Conservation (phyloP, 2,113 vertebrate species). For the Hirundichthys speculiger region DNA sequence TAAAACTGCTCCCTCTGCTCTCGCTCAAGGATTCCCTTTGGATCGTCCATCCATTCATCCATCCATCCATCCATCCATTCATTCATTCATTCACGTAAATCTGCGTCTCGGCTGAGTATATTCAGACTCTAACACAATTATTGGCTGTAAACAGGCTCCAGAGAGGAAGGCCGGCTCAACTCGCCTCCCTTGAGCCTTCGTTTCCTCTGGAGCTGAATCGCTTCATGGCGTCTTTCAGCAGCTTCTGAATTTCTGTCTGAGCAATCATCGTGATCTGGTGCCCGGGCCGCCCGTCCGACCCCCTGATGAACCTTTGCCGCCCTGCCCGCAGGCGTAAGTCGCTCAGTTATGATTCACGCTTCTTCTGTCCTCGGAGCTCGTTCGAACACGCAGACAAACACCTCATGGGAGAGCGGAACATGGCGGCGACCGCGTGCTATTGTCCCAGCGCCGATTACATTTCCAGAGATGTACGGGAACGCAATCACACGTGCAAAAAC, state of each 20-base stretch:
- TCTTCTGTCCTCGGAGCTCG: not conserved
- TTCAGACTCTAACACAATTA: conserved; percentile 11
- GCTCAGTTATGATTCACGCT: conserved; percentile 51
- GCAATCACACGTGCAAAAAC: not conserved
- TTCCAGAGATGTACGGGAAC: not conserved
- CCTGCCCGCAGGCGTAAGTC: conserved; percentile 42
- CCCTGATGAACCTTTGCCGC: conserved; percentile 47
- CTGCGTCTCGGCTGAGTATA: conserved; percentile 4
- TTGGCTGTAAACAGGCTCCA: conserved; percentile 34
- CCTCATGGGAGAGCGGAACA: not conserved
- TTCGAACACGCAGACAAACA: not conserved
- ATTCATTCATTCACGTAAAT: conserved; percentile 39
- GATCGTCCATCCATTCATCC: too few species aligned
- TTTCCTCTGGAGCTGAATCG: conserved; percentile 6
- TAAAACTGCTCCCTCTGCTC: too few species aligned
- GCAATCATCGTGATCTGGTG: conserved; percentile 30
- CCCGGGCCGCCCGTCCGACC: too few species aligned
- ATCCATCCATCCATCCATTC: too few species aligned
- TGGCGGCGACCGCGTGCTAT: not conserved
- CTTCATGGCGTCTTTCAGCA: conserved; percentile 21
- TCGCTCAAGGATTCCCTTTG: too few species aligned
- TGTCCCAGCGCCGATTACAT: not conserved
- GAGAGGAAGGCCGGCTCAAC: conserved; percentile 26
- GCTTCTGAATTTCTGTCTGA: conserved; percentile 27
- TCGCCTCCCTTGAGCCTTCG: conserved; percentile 13